These are phyloP conservation scores for Distichodus sexfasciatus DNA, from an alignment of 2,797 vertebrate species.

Conservation along the genomic window DNA sequence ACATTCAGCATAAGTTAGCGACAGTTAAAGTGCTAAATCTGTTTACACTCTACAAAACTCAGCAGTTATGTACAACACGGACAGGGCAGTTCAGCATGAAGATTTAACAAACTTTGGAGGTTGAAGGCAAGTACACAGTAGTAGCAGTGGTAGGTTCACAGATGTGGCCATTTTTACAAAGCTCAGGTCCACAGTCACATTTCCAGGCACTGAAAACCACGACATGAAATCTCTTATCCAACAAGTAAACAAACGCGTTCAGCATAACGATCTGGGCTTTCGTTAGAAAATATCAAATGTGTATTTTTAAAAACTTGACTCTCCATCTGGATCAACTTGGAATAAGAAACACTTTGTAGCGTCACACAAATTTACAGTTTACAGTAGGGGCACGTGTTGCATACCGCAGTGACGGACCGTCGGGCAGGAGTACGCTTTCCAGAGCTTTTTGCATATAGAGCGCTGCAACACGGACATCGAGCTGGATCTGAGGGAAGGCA, in stretches of 20 bases:
- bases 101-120: slow-evolving; percentile 26
- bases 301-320: too few species aligned
- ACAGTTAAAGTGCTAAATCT: slow-evolving; percentile 52
- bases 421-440: slow-evolving; percentile 19
- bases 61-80: slow-evolving; percentile 31
- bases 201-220: slow-evolving; percentile 47
- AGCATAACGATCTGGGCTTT: not conserved
- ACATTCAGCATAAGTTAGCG: slow-evolving; percentile 44
- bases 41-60: slow-evolving; percentile 19
- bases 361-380: slow-evolving; percentile 11
- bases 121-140: slow-evolving; percentile 38
- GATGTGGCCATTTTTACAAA: slow-evolving; percentile 30
- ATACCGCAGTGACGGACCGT: slow-evolving; percentile 15
- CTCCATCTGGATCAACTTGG: slow-evolving; percentile 11
- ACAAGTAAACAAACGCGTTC: slow-evolving; percentile 43
- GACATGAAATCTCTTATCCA: slow-evolving; percentile 33
- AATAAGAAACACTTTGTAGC: slow-evolving; percentile 13
- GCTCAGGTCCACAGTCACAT: slow-evolving; percentile 47
- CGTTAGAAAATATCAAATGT: slow-evolving; percentile 18
- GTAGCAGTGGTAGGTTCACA: slow-evolving; percentile 30
- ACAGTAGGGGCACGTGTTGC: slow-evolving; percentile 28
- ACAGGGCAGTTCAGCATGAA: slow-evolving; percentile 48
- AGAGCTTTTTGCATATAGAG: slow-evolving; percentile 23
- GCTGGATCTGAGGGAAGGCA: slow-evolving; percentile 42
- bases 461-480: slow-evolving; percentile 5